These are phyloP conservation scores for Phrynocephalus guinanensis DNA, from an alignment of 2,797 vertebrate species.

Conservation along the genomic window DNA sequence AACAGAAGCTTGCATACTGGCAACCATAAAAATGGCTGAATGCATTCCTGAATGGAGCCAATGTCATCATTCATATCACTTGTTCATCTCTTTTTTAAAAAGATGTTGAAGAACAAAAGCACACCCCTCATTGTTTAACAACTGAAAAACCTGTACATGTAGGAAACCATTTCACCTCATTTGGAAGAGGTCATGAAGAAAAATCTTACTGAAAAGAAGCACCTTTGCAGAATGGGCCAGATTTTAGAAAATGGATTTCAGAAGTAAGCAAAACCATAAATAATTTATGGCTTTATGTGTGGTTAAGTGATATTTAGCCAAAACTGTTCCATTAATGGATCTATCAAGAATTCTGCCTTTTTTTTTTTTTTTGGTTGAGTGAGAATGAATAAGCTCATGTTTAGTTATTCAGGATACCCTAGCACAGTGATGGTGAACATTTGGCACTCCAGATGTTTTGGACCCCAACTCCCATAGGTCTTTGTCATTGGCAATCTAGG, in stretches of 20 bases:
- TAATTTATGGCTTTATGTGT: slow-evolving; percentile 32
- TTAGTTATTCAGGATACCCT: background rate
- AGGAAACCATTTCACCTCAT: background rate
- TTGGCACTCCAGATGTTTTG: too few species aligned
- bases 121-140: background rate
- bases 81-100: background rate
- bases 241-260: background rate
- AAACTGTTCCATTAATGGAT: slow-evolving; percentile 2
- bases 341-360: background rate
- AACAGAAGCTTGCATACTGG: background rate
- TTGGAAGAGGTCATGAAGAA: background rate
- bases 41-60: background rate
- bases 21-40: background rate
- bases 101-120: background rate
- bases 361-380: background rate
- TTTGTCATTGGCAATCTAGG: too few species aligned
- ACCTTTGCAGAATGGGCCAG: background rate
- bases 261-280: background rate
- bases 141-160: background rate
- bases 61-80: background rate
- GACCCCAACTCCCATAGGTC: too few species aligned
- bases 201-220: background rate
- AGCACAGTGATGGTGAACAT: background rate
- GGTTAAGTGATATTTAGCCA: background rate
- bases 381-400: background rate